Evolutionary conservation across 2,797 vertebrate species (phyloP), one percentile per base, ranked within the genome.

Genomic region (Typhlichthys eigenmanni): DNA sequence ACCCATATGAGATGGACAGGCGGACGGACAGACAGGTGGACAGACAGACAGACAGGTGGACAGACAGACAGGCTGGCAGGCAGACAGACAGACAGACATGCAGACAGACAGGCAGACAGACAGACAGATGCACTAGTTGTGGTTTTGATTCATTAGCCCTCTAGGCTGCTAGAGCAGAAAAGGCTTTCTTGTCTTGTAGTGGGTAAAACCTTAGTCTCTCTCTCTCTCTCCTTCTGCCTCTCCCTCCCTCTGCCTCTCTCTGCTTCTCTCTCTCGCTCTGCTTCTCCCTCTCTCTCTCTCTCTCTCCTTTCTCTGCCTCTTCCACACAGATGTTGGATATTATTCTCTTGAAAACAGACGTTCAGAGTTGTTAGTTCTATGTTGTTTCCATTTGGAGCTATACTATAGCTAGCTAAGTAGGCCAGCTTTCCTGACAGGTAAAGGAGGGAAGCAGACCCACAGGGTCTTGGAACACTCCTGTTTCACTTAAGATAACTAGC

Each of bases 281-380:
- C 4, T 2, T 43, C 38, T 43, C 38, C 9, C 38, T 43, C 6
- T 43, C 38, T 43, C 38, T 2, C 38, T 9, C 5, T 1, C 38
- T 2, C 38, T 43, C 1, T 43, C 38, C 9, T 43, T 61, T 69
- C 34, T 46, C 2, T 9, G 55, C 17, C 47, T 50, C 59, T 56
- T 32, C 47, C 34, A 65, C 59, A 49, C 65, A 49, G 29, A 55
- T 60, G 47, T 55, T 64, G 51, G 19, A 61, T 73, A 16, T 67
- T 57, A 55, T 67, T 66, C 62, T 72, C 65, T 66, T 12, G 66
- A 62, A 75, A 77, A 68, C 72, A 74, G 51, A 76, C 64, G 65
- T 80, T 68, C 69, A 74, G 43, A 7, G 58, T 69, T 69, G 57
- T 66, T 56, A 43, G 38, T 67, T 62, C 24, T 56, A 69, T 58